These are phyloP conservation scores for Tenodera sinensis DNA, from an alignment of 2,888 invertebrate genomes.

Conservation along the genomic window DNA sequence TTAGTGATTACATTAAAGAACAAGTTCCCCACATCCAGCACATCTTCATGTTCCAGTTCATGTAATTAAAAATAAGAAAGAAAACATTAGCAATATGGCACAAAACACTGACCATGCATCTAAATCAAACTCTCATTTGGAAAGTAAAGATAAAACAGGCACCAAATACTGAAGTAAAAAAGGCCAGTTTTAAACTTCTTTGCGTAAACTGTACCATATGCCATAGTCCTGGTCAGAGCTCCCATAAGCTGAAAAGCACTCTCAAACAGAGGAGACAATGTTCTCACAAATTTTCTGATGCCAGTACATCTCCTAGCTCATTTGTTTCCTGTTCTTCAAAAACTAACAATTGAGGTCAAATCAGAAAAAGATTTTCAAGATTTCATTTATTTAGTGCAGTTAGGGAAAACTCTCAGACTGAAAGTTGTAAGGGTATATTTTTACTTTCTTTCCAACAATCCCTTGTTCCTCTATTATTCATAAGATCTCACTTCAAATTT, in stretches of 20 bases:
- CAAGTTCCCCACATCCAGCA: neutral
- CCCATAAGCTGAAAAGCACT: no score
- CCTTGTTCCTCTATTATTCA: neutral
- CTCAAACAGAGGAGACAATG: no score
- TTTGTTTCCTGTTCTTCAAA: no score
- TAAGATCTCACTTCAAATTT: neutral
- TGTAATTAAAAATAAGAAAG: neutral
- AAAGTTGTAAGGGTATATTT: neutral
- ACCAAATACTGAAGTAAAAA: no score
- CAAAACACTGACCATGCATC: neutral
- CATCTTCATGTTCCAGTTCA: neutral
- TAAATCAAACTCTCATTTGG: neutral
- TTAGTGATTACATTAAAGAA: no score
- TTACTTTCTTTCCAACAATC: neutral
- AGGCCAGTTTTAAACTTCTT: neutral
- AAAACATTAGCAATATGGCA: neutral
- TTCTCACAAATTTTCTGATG: no score
- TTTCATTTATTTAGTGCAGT: neutral
- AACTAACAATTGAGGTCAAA: neutral
- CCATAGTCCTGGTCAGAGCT: neutral
- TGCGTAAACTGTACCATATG: neutral
- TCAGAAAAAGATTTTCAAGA: neutral
- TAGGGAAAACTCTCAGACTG: neutral
- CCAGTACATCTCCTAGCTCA: no score
- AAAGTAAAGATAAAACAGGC: no score